phyloP scores from a whole-genome alignment of 2,888 invertebrate species.

The Rhamnusium bicolor region DNA sequence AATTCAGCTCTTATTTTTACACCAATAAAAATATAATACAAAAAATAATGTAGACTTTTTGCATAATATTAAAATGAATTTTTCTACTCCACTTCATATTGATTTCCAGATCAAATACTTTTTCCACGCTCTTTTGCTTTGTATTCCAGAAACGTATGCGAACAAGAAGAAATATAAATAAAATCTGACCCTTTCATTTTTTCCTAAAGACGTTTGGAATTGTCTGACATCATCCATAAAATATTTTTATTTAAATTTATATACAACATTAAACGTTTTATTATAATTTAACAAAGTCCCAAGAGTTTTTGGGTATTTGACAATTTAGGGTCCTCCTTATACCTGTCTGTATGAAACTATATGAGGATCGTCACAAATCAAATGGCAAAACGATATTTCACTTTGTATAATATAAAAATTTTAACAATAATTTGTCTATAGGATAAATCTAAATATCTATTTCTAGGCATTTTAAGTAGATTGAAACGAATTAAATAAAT shows the following conservation, averaged over 20 bases:
- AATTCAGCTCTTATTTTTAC: slow-evolving; percentile 7
- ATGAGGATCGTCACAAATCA: no score
- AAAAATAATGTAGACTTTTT: not conserved
- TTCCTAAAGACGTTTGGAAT: slow-evolving; percentile 12
- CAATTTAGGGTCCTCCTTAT: not conserved
- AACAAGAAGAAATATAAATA: slow-evolving; percentile 35
- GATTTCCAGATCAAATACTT: slow-evolving; percentile 41
- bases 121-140: slow-evolving; percentile 27
- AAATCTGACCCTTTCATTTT: slow-evolving; percentile 28
- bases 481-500: no score
- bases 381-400: no score
- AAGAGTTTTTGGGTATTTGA: not conserved
- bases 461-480: no score
- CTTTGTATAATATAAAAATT: no score
- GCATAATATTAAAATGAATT: slow-evolving; percentile 8
- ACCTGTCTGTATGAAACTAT: no score
- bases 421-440: no score
- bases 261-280: not conserved
- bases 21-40: not conserved
- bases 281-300: not conserved
- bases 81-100: slow-evolving; percentile 18
- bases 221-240: slow-evolving; percentile 10
- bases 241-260: slow-evolving; percentile 32
- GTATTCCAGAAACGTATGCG: slow-evolving; percentile 31
- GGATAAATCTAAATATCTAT: no score